phyloP scores from a whole-genome alignment of 2,113 vertebrate genomes.

The Seriola dumerili region DNA sequence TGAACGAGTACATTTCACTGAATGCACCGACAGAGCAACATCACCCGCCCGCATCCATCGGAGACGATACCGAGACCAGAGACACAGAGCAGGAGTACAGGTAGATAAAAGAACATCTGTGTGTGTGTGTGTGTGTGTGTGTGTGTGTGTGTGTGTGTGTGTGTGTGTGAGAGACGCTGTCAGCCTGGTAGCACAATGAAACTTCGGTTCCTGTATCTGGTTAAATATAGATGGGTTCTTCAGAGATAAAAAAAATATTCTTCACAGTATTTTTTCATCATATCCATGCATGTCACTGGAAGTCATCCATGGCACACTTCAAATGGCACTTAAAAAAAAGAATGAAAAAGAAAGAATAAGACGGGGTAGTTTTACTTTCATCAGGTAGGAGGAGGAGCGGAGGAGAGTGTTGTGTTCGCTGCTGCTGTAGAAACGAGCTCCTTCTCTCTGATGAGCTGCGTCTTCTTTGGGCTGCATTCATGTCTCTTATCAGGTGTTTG shows the following conservation, averaged over 20 bases:
- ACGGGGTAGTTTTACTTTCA: conserved; percentile 31
- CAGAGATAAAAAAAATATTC: conserved; percentile 66
- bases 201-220: conserved; percentile 29
- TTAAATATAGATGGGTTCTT: conserved; percentile 67
- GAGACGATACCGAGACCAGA: conserved; percentile 55
- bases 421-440: conserved; percentile 8
- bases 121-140: neutral
- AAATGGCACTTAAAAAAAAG: conserved; percentile 73
- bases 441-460: neutral
- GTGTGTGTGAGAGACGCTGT: conserved; percentile 17
- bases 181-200: conserved; percentile 26
- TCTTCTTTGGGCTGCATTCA: conserved; percentile 41
- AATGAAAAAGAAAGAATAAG: neutral
- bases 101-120: conserved; percentile 24
- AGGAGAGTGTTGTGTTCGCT: conserved; percentile 22
- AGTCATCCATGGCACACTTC: conserved; percentile 63
- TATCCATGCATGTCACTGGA: conserved; percentile 76
- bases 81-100: conserved; percentile 62
- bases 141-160: conserved; percentile 12
- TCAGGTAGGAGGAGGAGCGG: conserved; percentile 36
- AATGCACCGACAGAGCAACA: conserved; percentile 71
- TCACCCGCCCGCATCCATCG: conserved; percentile 56
- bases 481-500: conserved; percentile 20
- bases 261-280: conserved; percentile 73
- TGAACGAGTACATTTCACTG: conserved; percentile 66